Evolutionary conservation across 2,113 vertebrate genomes (phyloP), one percentile per base, ranked within the genome.

Genomic region (Macroglossus sobrinus): DNA sequence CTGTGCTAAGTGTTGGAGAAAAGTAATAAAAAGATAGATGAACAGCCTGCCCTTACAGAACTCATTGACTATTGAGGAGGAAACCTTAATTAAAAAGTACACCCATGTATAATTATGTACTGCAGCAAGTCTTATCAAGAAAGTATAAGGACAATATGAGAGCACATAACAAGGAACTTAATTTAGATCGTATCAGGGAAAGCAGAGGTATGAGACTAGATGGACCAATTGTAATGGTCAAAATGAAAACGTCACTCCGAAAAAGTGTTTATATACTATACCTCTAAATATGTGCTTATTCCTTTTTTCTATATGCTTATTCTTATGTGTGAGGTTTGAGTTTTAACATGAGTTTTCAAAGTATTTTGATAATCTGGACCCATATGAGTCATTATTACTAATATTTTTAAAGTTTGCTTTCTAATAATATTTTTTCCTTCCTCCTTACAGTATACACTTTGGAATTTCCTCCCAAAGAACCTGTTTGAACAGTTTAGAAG

Each of bases 391-490:
- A 86, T 53, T 82, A 53, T 18, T 80, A 15, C 47, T 81, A 95
- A 26, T 11, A 38, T 28, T 79, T 89, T 81, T 57, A 45, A 63
- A 76, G 24, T 79, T 84, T 90, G 6, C 5, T 71, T 94, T 95
- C 43, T 74, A 76, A 45, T 94, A 84, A 43, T 85, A 43, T 69
- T 92, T 91, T 97, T 96, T 94, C 66, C 55, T 35, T 84, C 90
- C 94, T 43, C 35, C 84, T 95, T 53, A 1, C 98, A 99, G 99
- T 99, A 99, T 98, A 99, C 99, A 18, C 98, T 99, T 97, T 99
- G 99, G 99, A 99, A 99, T 98, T 99, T 99, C 98, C 99, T 99
- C 97, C 99, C 99, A 94, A 99, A 99, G 99, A 99, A 99, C 98
- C 98, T 99, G 64, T 99, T 99, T 97, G 99, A 99, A 97, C 99